phyloP scores from a whole-genome alignment of 30 jellyfish, hydroid and myxozoan species.

The Aurelia aurita region DNA sequence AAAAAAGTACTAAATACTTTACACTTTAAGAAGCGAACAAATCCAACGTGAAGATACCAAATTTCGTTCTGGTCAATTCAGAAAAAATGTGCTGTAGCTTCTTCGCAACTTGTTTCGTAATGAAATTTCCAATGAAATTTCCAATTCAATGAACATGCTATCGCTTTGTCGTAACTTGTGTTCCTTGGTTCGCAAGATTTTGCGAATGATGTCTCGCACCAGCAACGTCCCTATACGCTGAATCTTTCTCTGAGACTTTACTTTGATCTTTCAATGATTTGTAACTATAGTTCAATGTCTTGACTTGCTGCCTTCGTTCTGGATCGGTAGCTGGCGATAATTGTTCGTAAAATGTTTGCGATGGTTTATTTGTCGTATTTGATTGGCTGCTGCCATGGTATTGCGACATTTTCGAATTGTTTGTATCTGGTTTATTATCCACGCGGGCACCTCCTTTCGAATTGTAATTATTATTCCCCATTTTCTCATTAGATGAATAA shows the following conservation, averaged over 20 bases:
- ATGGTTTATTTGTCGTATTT: constrained; percentile 7
- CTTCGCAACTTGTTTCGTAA: too few relatives aligned
- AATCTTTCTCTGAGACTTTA: constrained; percentile 55
- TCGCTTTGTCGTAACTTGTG: constrained; percentile 67
- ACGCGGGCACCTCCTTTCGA: background rate
- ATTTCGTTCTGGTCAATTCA: background rate
- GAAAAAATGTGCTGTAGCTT: too few relatives aligned
- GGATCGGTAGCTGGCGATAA: constrained; percentile 71
- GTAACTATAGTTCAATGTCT: constrained; percentile 30
- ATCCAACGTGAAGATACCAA: constrained; percentile 47
- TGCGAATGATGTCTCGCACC: constrained; percentile 59
- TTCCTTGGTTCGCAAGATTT: constrained; percentile 45
- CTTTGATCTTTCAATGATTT: constrained; percentile 26
- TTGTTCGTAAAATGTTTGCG: constrained; percentile 57
- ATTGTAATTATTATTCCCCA: constrained; percentile 48
- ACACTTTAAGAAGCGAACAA: constrained; percentile 65
- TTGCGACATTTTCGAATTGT: constrained; percentile 28
- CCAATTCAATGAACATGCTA: constrained; percentile 30
- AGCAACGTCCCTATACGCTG: constrained; percentile 54
- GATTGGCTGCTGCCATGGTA: constrained; percentile 19
- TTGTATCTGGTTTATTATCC: constrained; percentile 14
- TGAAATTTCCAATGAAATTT: background rate
- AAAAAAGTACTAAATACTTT: constrained; percentile 45
- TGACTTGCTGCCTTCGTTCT: constrained; percentile 45
- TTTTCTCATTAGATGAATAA: constrained; percentile 31